Conservation (phyloP, 1,140 invertebrate species). For the Nylanderia fulva region DNA sequence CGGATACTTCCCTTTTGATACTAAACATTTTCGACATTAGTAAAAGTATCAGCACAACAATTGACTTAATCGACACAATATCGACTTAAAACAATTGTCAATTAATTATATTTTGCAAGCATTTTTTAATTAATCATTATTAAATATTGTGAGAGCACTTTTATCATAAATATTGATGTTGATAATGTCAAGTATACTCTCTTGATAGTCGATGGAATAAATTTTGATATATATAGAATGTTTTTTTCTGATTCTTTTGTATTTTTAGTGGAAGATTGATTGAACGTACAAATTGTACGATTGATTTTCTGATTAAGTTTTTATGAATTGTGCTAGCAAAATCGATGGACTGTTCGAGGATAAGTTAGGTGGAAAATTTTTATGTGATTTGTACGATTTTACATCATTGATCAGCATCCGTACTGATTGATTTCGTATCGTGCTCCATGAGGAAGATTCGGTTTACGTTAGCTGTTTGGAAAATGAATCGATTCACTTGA, state of each 20-base stretch:
- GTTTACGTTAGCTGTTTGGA: constrained; percentile 47
- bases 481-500: constrained; percentile 60
- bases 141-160: neutral
- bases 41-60: neutral
- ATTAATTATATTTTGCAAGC: neutral
- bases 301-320: neutral
- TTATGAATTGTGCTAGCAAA: constrained; percentile 6
- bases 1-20: neutral
- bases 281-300: neutral
- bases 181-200: neutral
- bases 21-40: neutral
- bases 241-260: neutral
- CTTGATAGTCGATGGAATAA: neutral
- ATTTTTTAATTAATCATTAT: constrained; percentile 8
- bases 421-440: neutral
- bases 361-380: constrained; percentile 3
- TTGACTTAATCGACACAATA: too few relatives aligned
- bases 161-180: constrained; percentile 3
- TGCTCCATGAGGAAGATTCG: constrained; percentile 58
- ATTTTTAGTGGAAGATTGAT: neutral
- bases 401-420: constrained; percentile 8
- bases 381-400: constrained; percentile 19
- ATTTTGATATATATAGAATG: neutral
- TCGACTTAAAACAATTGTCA: neutral
- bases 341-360: neutral